A percentile compares a stretch with the other conserved stretches of the same genome.
phyloP scores from a whole-genome alignment of 2,113 vertebrate species.

The Leucopsar rothschildi region DNA sequence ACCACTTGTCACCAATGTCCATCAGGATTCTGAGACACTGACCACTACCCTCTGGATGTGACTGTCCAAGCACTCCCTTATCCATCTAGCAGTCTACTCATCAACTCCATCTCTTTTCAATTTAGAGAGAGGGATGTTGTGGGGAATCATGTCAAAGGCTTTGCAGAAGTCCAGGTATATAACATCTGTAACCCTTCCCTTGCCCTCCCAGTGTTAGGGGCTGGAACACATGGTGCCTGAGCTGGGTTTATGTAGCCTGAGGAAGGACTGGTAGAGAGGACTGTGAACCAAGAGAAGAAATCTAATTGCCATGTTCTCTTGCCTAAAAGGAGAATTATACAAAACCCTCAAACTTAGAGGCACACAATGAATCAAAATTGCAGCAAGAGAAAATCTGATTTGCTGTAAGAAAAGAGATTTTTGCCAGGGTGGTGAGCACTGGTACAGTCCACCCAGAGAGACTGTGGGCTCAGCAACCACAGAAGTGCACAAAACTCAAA shows the following conservation, averaged over 20 bases:
- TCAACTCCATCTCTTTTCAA: not conserved
- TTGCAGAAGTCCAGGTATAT: not conserved
- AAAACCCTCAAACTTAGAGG: not conserved
- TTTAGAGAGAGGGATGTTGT: not conserved
- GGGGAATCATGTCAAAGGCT: not conserved
- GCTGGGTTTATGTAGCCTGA: not conserved
- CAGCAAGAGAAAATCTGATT: not conserved
- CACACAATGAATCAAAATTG: not conserved
- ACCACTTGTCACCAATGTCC: not conserved
- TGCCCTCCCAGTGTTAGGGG: not conserved
- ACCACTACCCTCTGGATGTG: not conserved
- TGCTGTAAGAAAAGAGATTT: not conserved
- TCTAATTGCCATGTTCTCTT: not conserved
- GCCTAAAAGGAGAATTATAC: not conserved
- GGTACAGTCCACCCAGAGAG: not conserved
- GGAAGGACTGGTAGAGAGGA: not conserved
- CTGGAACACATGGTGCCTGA: accelerated
- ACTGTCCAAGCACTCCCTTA: not conserved
- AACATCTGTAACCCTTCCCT: not conserved
- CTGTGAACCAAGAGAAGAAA: not conserved
- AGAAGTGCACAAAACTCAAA: not conserved
- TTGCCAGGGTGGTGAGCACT: not conserved
- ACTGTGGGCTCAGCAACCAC: not conserved
- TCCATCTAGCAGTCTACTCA: not conserved
- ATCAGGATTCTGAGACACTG: not conserved